These are phyloP conservation scores for Otus sunia DNA, from an alignment of 2,113 vertebrate genomes.

Conservation along the genomic window DNA sequence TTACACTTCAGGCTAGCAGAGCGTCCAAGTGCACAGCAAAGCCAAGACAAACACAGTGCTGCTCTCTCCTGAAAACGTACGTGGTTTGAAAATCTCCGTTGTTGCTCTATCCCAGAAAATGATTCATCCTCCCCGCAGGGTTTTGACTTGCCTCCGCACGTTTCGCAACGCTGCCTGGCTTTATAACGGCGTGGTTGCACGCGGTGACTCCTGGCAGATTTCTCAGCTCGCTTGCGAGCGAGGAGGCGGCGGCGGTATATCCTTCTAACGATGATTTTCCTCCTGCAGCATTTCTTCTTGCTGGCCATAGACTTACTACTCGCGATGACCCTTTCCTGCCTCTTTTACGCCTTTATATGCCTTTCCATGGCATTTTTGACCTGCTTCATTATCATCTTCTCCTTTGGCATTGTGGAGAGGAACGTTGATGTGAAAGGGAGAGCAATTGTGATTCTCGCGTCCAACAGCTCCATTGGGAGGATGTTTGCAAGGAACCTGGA, in stretches of 20 bases:
- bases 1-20: not conserved
- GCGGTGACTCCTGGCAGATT: not conserved
- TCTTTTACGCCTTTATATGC: slow-evolving; percentile 36
- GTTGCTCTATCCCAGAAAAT: not conserved
- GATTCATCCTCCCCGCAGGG: slow-evolving; percentile 43
- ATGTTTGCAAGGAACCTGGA: slow-evolving; percentile 2
- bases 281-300: slow-evolving; percentile 6
- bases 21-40: not conserved
- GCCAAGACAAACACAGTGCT: not conserved
- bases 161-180: slow-evolving; percentile 53
- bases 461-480: slow-evolving; percentile 25
- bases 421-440: not conserved
- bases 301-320: slow-evolving; percentile 55
- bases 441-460: not conserved
- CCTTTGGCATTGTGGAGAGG: not conserved
- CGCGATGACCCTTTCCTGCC: slow-evolving; percentile 21
- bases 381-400: slow-evolving; percentile 31
- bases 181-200: not conserved
- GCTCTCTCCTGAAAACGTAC: not conserved
- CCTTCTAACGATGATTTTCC: not conserved
- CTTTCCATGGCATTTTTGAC: not conserved
- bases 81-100: slow-evolving; percentile 23
- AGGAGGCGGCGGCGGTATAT: not conserved
- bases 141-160: not conserved
- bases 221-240: not conserved